Evolutionary conservation across 2,888 invertebrate species (phyloP).

Genomic region (Drosophila basisetae): DNA sequence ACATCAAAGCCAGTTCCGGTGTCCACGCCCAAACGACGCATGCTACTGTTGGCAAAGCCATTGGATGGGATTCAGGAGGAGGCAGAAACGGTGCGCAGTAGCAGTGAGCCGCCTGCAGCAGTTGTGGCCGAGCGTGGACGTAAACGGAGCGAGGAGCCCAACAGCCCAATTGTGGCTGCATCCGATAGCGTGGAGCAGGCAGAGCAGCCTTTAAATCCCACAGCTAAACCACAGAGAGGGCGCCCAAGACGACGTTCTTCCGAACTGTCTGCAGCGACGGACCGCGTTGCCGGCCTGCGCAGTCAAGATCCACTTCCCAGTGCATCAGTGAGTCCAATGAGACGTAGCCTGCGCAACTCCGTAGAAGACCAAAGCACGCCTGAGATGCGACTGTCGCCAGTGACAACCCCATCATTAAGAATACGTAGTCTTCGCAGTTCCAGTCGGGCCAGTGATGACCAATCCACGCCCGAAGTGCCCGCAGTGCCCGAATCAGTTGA

Average conservation of each 20-base stretch:
- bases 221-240: too few relatives aligned
- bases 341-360: conserved; percentile 5
- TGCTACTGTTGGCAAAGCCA: not conserved
- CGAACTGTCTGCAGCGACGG: not conserved
- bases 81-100: conserved; percentile 4
- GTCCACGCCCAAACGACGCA: conserved; percentile 30
- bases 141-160: not conserved
- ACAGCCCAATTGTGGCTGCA: not conserved
- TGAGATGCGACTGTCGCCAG: not conserved
- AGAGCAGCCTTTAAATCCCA: not conserved
- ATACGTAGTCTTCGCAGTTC: conserved; percentile 11
- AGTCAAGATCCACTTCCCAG: not conserved
- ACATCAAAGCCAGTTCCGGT: conserved; percentile 12
- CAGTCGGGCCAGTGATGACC: not conserved
- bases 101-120: conserved; percentile 6
- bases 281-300: not conserved
- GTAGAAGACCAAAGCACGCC: too few relatives aligned
- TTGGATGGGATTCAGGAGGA: conserved; percentile 29
- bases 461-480: not conserved
- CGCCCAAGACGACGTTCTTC: not conserved
- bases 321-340: not conserved
- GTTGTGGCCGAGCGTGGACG: not conserved
- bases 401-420: not conserved
- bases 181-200: not conserved
- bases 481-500: not conserved